Evolutionary conservation across 2,113 vertebrate species (phyloP), one percentile per base, ranked within the genome.

Genomic region (Chlamydotis undulata): DNA sequence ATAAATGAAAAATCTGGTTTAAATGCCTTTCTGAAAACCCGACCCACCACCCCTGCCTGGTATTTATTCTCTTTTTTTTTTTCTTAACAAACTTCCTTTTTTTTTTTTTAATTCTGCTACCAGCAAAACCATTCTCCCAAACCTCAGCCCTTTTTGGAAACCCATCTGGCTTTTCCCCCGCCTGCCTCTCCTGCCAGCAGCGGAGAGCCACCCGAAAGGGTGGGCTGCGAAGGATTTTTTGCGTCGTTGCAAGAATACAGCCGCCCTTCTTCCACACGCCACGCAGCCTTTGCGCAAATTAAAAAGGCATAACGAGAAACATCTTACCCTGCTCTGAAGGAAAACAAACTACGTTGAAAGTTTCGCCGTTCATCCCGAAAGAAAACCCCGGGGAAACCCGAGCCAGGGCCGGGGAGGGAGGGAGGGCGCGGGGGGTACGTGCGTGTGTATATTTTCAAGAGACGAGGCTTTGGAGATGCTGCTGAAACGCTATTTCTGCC

Each of bases 231-330:
- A 73, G 79, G 45, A 22, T 92, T 91, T 85, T 85, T 82, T 83
- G 92, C 75, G 83, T 93, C 71, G 7, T 28, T 68, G 68, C 75
- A 60, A 67, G 78, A 91, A 82, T 92, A 82, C 92, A 79, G 82
- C 89, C 56, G 0, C 87, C 76, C 15, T 75, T 88, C 18, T 90
- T 69, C 56, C 19, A 59, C 59, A 33, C 55, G 74, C 88, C 84
- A 56, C 0, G 55, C 53, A 74, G 86, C 76, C 89, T 93, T 94
- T 91, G 21, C 68, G 80, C 53, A 63, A 86, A 97, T 96, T 91
- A 94, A 94, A 93, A 93, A 91, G 84, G 67, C 56, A n/a, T 73
- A 88, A 90, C 8, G 5, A 94, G 93, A 95, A 93, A 74, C 89
- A 64, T 90, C 78, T 94, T 93, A 61, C 55, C 67, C 57, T 3